Evolutionary conservation across 2,888 invertebrate species (phyloP), one percentile per base, ranked within the genome.

Genomic region (Dasysyrphus tricinctus): DNA sequence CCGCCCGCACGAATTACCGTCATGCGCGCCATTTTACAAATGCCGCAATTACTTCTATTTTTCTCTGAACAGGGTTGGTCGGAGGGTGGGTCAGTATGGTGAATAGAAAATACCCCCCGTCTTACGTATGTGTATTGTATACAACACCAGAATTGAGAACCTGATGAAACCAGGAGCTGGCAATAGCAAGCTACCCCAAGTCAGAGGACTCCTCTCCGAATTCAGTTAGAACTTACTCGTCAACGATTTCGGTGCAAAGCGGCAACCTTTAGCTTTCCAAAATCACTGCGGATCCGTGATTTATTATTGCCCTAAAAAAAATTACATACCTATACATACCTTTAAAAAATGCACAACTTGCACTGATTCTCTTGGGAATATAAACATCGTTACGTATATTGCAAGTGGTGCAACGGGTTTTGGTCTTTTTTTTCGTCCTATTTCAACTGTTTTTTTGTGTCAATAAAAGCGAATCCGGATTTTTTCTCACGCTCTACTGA

Each of bases 1-100:
- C 67, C 80, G 69, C 67, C 84, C 76, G 84, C 80, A 80, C 75
- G 57, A 72, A 65, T 61, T 65, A 72, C 57, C 70, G 86, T 61
- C 86, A 86, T 86, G 86, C 86, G 86, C 86, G 82, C 74, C 74
- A 24, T 77, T 75, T 78, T 57, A 42, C 74, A 82, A 82, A 72
- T 86, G 75, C 86, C 82, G 86, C 86, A 86, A 86, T 75, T 86
- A 82, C 82, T 78, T 78, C 82, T 78, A 72, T 82, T 47, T n/a
- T 77, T 65, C 44, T 49, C 63, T 24, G 19, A 61, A 37, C 39
- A 54, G 37, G 76, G 77, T 24, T 61, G 61, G 37, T n/a, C 24
- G 42, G 29, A 49, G 32, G 67, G 39, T 34, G 29, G 34, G 14
- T 42, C 14, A 61, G 73, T 24, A 24, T 80, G 85, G 80, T 85